Evolutionary conservation across 1,140 invertebrate species (phyloP), one percentile per base, ranked within the genome.

Genomic region (Colletes latitarsis): DNA sequence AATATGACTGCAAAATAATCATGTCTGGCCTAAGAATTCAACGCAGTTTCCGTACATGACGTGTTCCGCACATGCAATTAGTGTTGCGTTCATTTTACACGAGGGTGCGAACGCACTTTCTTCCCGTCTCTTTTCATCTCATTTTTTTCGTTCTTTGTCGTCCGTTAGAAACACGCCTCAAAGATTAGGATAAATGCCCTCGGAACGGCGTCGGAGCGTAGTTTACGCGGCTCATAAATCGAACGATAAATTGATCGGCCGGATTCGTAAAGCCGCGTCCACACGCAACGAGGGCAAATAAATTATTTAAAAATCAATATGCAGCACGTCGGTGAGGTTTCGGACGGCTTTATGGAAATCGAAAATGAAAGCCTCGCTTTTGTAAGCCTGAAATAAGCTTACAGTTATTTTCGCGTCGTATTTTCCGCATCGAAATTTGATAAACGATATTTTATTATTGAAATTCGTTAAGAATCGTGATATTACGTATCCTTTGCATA

Each of bases 201-300:
- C 64, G 81, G 70, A 60, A 74, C 66, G 46, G 70, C 64, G 72
- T 66, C 81, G 64, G 78, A 77, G 66, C 76, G 82, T 76, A 58
- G 79, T 87, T 89, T 89, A 84, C 87, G 82, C 73, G 73, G 67
- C 70, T 84, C 75, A 71, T 84, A 86, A 90, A 91, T 91, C 90
- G 90, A 89, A 89, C 85, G 83, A 89, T 89, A 87, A 89, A 91
- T 91, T 82, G 89, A 89, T 90, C 83, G 82, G 52, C 55, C 62
- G 64, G 66, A 57, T 70, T 86, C 87, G 81, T 82, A 87, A 87
- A 85, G 73, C 77, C 84, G 68, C 81, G 71, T 53, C 30, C 76
- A 64, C 75, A 55, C 66, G 70, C 75, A 53, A 21, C 53, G 41
- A 52, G 60, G 17, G 5, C n/a, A 17, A 64, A 73, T 73, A 79